Evolutionary conservation across 2,888 invertebrate genomes (phyloP), one percentile per base, ranked within the genome.

Genomic region (Acleris cristana): DNA sequence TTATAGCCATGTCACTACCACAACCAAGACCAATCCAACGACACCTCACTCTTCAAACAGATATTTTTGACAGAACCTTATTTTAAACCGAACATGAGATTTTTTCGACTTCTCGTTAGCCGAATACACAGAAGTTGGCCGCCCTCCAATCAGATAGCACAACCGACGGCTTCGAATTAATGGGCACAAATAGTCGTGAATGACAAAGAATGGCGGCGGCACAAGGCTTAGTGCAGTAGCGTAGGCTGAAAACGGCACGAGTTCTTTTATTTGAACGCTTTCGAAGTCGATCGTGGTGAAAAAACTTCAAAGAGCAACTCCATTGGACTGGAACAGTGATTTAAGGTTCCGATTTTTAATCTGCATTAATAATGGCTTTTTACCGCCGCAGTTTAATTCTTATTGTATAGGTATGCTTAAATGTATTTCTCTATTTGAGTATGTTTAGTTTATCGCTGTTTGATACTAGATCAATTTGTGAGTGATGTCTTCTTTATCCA

Each of bases 141-240:
- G 52, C 21, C 52, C 66, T 66, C 66, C 66, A 57, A 66, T 66
- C 61, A 30, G 66, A 62, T 67, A 63, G 57, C 16, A 34, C 57
- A 63, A 66, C 53, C 45, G 57, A 62, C 62, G 51, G 51, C 62
- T 45, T 19, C 26, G 51, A 57, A 66, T 66, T 53, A 66, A 66
- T 66, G 62, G 62, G 23, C 23, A 52, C 66, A 66, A 66, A 66
- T 66, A 57, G 67, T 63, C 45, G 26, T 8, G 53, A 63, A 67
- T 63, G 58, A 53, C 63, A 63, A 67, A 57, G 52, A 58, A 63
- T 58, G 54, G 54, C 66, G 26, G 48, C 23, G 58, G 66, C 52
- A 55, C 44, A 44, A 61, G 52, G 61, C 57, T 66, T 66, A 66
- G 61, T 62, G 66, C 56, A 52, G 45, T 60, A 56, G 51, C 56